Base-by-base conservation (phyloP, 2,888 invertebrate genomes). In the Melolontha melolontha region DNA sequence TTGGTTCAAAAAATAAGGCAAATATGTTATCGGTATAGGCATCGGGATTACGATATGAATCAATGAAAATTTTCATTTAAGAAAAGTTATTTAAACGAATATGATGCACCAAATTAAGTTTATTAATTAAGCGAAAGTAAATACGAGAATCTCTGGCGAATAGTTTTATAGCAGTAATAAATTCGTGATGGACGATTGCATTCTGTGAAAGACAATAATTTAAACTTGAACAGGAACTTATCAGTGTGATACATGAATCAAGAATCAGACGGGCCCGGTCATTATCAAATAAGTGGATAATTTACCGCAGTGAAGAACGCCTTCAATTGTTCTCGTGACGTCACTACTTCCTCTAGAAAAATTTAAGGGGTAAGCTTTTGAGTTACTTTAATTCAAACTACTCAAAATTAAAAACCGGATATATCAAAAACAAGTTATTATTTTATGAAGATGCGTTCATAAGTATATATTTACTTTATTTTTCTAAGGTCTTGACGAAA, bases 251-350 rank as follows among this genome's bases (percentile, higher is more conserved):
- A 62, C 67, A 68, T 68, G 70, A 65, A 68, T 67, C 68, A 64
- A 65, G 68, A 70, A 68, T 66, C 68, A 68, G 68, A 64, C 70
- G 66, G 64, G 65, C 65, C 59, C 54, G 67, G 65, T 50, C 49
- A 66, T 73, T 72, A 73, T 73, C 70, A 57, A 70, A 71, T 73
- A 73, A 73, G 73, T 73, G 73, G 71, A 70, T 71, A 73, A 73
- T 73, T 73, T 70, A 65, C 72, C 70, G 67, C 71, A 42, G 62
- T 42, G 29, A 64, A 59, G 69, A 63, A 64, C 74, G 71, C 72
- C 72, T 73, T 72, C 75, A 75, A 75, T 74, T 74, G 71, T 69
- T 70, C 64, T 69, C 64, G 72, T 75, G 74, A 75, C 76, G 74
- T 76, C 74, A 75, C 66, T 63, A 73, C 72, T 76, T 76, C 76